Evolutionary conservation across 2,888 invertebrate genomes (phyloP).

Genomic region (Baccha elongata): DNA sequence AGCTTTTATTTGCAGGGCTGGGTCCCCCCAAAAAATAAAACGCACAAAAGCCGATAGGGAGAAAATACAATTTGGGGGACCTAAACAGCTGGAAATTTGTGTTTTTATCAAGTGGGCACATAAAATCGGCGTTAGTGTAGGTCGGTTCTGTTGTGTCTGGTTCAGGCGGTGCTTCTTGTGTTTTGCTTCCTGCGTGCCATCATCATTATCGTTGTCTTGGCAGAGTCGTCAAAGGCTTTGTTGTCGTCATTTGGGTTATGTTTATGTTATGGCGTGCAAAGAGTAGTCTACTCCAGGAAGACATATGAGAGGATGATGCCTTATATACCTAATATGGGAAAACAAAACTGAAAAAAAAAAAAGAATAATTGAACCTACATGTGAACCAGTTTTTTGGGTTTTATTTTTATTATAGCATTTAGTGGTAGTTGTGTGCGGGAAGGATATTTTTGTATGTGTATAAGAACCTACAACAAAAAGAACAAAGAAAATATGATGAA

Average conservation of each 20-base stretch:
- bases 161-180: constrained; percentile 13
- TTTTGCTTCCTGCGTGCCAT: constrained; percentile 39
- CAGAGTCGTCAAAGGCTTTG: constrained; percentile 37
- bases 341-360: constrained; percentile 21
- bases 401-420: constrained; percentile 19
- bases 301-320: constrained; percentile 63
- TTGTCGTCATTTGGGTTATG: constrained; percentile 16
- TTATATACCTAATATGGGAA: constrained; percentile 16
- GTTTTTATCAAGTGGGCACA: constrained; percentile 59
- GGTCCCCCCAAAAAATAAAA: constrained; percentile 39
- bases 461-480: not conserved
- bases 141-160: constrained; percentile 73
- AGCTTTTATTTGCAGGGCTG: constrained; percentile 50
- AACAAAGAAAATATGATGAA: constrained; percentile 5
- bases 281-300: constrained; percentile 43
- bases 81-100: constrained; percentile 68
- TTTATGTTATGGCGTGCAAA: constrained; percentile 16
- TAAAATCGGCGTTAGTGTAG: constrained; percentile 68
- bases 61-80: constrained; percentile 63
- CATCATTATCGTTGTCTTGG: constrained; percentile 37
- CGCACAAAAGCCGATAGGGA: constrained; percentile 28
- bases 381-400: constrained; percentile 51
- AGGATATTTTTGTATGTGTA: constrained; percentile 55
- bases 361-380: constrained; percentile 61
- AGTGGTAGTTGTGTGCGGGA: constrained; percentile 35